Base-by-base conservation (phyloP, 2,888 invertebrate species). In the Euphydryas editha region DNA sequence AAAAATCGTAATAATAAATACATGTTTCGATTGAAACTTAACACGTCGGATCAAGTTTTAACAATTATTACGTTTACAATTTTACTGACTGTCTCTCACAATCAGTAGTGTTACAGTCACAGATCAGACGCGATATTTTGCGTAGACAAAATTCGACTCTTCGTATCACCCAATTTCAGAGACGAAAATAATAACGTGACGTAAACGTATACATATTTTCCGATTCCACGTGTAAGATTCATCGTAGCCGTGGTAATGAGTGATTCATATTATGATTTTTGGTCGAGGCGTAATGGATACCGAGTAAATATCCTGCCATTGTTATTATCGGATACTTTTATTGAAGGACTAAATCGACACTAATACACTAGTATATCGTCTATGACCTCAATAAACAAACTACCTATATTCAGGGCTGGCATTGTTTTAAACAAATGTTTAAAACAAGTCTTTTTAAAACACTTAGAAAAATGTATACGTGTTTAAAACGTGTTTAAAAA, bases 101-200 rank as follows among this genome's bases (percentile, higher is more conserved):
- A 24, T n/a, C n/a, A n/a, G n/a, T 36, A 44, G 36, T 55, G 36
- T 62, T 20, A 44, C 36, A 30, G 42, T 44, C 46, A 56, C 56
- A 56, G 47, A 47, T 46, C 62, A 56, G 46, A 47, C 46, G 46
- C n/a, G 18, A 37, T 44, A 54, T 55, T 59, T 65, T 59, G 21
- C 54, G 47, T 20, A 10, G 18, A 20, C 7, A 11, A 47, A 17
- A 20, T 65, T 65, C 46, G 51, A 47, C 64, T 65, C 59, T 59
- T 65, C 44, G 55, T 65, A 37, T 64, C 64, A 46, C 55, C 47
- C 46, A 65, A 65, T 59, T 65, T 55, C 36, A 37, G 37, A 30
- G 54, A 65, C 65, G 46, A 65, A 65, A 65, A 65, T 65, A 65
- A 47, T 59, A 37, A 18, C 11, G 64, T 59, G 37, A n/a, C 39